Evolutionary conservation across 1,140 invertebrate species (phyloP).

Genomic region (Drosophila sturtevanti): DNA sequence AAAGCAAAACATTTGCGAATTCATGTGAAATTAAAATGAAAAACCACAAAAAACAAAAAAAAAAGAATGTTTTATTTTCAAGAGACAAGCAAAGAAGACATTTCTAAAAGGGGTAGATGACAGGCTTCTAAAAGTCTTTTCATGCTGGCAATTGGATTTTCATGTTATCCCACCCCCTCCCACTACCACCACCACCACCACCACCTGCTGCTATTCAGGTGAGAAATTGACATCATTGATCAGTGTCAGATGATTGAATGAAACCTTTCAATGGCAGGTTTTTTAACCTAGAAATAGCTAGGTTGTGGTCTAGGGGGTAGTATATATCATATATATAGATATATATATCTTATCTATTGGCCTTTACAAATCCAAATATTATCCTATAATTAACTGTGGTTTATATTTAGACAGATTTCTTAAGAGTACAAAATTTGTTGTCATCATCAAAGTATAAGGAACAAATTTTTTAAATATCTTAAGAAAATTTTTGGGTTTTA

Average conservation of each 20-base stretch:
- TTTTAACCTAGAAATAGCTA: too few relatives aligned
- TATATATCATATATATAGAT: neutral
- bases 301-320: neutral
- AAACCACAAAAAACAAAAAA: neutral
- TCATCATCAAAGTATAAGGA: neutral
- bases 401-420: neutral
- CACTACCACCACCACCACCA: neutral
- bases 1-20: neutral
- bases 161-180: neutral
- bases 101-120: neutral
- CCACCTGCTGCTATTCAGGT: conserved; percentile 10
- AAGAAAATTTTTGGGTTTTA: neutral
- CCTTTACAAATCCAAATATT: neutral
- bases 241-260: conserved; percentile 52
- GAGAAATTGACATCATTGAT: conserved; percentile 59
- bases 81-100: neutral
- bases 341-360: neutral
- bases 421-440: neutral
- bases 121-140: neutral
- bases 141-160: neutral
- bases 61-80: neutral
- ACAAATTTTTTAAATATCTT: neutral
- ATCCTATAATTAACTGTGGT: neutral
- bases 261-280: conserved; percentile 13
- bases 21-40: neutral